Evolutionary conservation across 2,113 vertebrate species (phyloP), one percentile per base, ranked within the genome.

Genomic region (Aix galericulata): DNA sequence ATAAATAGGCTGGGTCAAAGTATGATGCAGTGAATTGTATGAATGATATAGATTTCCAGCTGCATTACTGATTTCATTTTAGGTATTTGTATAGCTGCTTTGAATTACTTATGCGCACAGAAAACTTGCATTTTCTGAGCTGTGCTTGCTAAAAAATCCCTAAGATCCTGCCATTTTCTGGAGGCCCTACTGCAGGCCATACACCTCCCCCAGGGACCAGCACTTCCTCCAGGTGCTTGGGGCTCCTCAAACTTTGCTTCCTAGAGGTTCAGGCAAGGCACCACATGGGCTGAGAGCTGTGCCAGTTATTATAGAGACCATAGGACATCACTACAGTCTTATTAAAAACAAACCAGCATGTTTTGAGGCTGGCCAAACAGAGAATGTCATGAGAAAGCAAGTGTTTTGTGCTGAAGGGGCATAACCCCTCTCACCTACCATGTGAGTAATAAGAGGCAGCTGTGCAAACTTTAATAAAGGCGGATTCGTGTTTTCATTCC

Each of bases 401-500:
- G 13, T 0, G 4, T 53, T 74, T 6, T 0, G 0, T 36, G 42
- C 66, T 58, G 48, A 68, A 87, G 55, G 25, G 84, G 22, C 38
- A 74, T 72, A 94, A 17, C 22, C 32, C 42, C 48, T 91, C 17
- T 2, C 73, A 46, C 71, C 67, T 59, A 52, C 26, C 31, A 3
- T 4, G 4, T 2, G 12, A 55, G 67, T 23, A 77, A 32, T 6
- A 6, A 63, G 56, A 17, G 31, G 82, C 75, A 97, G 67, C 55
- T 91, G 69, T 67, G 58, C 62, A 95, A 94, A 91, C 69, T 88
- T 86, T 86, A 83, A 69, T 53, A 81, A 75, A 93, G 58, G 15
- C 73, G 60, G 52, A 93, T 80, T 79, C 42, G 14, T 72, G 26
- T 78, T 95, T 97, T 53, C 63, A 59, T 36, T 88, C 74, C 55